Base-by-base conservation (phyloP, 2,888 invertebrate genomes). In the Plutella xylostella region DNA sequence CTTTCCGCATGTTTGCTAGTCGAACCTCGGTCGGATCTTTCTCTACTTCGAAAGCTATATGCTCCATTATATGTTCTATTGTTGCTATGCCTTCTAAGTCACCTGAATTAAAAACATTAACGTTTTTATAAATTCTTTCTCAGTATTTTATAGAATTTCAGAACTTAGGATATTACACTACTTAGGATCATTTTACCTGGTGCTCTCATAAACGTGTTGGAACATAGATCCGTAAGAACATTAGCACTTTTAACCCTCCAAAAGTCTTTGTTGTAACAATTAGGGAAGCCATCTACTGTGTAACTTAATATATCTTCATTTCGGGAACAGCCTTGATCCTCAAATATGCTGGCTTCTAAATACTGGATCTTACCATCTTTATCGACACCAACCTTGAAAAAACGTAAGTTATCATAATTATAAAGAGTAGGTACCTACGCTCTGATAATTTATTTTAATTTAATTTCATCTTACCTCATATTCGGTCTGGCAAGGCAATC, bases 11-110 rank as follows among this genome's bases (percentile, higher is more conserved):
- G 58, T 91, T 91, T 1, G 58, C 61, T 45, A 85, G 52, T 34
- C 87, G 78, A 0, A 91, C 87, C 21, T 85, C 76, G 1, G 86
- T 55, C 0, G 90, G 79, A 59, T 90, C 90, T 57, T 85, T 87
- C 7, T 85, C 67, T 2, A 87, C 57, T 1, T 56, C 71, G 44
- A 69, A 75, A 0, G 90, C 87, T 48, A 90, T 88, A 53, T 90
- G 90, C 46, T 90, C 89, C 89, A 91, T 89, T 40, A 91, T 85
- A 46, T 85, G 76, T 65, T 91, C 91, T 31, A 86, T 84, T 52
- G 85, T 70, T 1, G 84, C 79, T 0, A 89, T 71, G 4, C 80
- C 89, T 68, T 90, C 90, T 4, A 82, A 65, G 4, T 88, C 85
- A 4, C 86, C 86, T 82, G 53, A 12, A 58, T 56, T 4, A 19